A percentile compares a stretch with the other conserved stretches of the same genome.
phyloP scores from a whole-genome alignment of 1,140 invertebrate genomes.

The Mycetomoellerius zeteki region DNA sequence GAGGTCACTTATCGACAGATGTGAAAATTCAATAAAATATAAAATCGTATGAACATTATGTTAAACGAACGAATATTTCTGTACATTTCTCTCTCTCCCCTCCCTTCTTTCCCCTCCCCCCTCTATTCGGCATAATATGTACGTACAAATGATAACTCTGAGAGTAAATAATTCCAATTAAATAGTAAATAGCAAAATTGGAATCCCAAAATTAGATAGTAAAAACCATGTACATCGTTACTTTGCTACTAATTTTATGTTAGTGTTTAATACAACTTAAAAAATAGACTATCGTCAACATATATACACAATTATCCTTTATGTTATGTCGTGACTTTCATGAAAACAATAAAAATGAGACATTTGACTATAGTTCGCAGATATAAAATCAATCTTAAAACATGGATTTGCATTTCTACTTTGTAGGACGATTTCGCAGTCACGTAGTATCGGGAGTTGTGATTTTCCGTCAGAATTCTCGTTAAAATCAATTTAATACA shows the following conservation, averaged over 20 bases:
- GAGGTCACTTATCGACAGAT: background rate
- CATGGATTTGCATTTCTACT: background rate
- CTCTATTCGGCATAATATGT: conserved; percentile 19
- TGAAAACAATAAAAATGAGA: background rate
- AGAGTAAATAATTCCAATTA: conserved; percentile 8
- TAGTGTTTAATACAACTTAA: conserved; percentile 39
- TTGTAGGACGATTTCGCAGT: conserved; percentile 4
- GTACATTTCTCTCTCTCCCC: background rate
- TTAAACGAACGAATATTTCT: conserved; percentile 27
- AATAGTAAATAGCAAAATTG: conserved; percentile 19
- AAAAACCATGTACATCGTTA: conserved; percentile 1
- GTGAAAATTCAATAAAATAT: conserved; percentile 36
- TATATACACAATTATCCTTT: conserved; percentile 13
- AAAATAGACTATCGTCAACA: conserved; percentile 22
- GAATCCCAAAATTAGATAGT: conserved; percentile 7
- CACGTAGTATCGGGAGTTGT: conserved; percentile 39
- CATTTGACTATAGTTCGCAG: background rate
- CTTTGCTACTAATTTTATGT: conserved; percentile 41
- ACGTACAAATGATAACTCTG: conserved; percentile 24
- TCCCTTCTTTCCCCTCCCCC: background rate
- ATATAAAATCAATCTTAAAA: conserved; percentile 24
- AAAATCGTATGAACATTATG: conserved; percentile 23
- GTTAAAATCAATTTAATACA: conserved; percentile 65
- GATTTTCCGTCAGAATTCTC: conserved; percentile 38
- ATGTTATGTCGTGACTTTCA: background rate